These are phyloP conservation scores for Polypedilum vanderplanki DNA, from an alignment of 1,140 invertebrate genomes.

Conservation along the genomic window DNA sequence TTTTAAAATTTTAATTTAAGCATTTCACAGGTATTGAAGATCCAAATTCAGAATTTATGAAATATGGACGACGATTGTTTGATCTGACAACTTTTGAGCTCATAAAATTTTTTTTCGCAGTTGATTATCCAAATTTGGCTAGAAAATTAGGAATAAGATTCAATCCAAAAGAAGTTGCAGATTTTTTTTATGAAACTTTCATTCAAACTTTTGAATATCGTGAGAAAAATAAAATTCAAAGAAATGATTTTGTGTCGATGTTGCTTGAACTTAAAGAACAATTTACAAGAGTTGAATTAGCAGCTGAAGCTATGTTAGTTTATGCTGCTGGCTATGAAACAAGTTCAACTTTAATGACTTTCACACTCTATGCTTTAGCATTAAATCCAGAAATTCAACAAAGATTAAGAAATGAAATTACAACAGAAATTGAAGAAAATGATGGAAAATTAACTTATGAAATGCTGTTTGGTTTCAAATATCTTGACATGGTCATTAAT, in stretches of 20 bases:
- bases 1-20: background rate
- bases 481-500: constrained; percentile 42
- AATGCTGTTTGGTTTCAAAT: constrained; percentile 42
- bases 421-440: constrained; percentile 39
- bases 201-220: constrained; percentile 38
- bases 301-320: constrained; percentile 41
- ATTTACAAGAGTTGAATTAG: constrained; percentile 30
- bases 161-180: background rate
- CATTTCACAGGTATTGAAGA: background rate
- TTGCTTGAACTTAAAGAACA: constrained; percentile 48
- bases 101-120: background rate
- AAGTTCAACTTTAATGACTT: constrained; percentile 33
- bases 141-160: background rate
- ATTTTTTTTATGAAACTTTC: background rate
- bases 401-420: constrained; percentile 49
- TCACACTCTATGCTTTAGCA: constrained; percentile 44
- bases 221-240: constrained; percentile 41
- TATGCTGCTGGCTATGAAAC: constrained; percentile 43
- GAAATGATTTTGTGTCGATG: constrained; percentile 52
- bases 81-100: background rate
- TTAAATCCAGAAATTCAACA: constrained; percentile 44
- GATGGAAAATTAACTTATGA: constrained; percentile 44
- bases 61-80: background rate
- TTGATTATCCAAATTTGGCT: background rate
- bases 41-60: constrained; percentile 16